Evolutionary conservation across 2,797 vertebrate genomes (phyloP).

Genomic region (Sebastes baramenuke): DNA sequence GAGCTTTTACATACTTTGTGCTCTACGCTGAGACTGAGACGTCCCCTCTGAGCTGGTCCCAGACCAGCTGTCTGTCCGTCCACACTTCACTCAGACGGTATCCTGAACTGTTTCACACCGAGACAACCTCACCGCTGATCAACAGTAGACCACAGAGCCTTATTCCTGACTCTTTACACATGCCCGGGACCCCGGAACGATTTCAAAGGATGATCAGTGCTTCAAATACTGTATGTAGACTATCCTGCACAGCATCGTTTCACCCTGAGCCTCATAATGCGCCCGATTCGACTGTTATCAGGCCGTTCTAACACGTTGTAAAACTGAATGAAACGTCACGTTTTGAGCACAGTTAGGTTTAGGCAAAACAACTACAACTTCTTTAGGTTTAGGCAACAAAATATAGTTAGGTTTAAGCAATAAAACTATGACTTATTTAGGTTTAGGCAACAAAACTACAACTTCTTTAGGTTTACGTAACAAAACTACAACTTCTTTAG

Average conservation of each 20-base stretch:
- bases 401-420: too few relatives aligned
- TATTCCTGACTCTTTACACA: neutral
- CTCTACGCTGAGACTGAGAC: neutral
- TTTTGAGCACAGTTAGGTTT: too few relatives aligned
- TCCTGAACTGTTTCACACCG: neutral
- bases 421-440: too few relatives aligned
- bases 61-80: neutral
- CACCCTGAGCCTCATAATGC: neutral
- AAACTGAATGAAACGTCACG: too few relatives aligned
- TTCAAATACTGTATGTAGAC: neutral
- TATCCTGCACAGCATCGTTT: neutral
- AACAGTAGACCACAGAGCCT: neutral
- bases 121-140: neutral
- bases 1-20: constrained; percentile 3
- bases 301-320: too few relatives aligned
- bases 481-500: too few relatives aligned
- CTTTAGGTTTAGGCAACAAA: too few relatives aligned
- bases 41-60: constrained; percentile 26
- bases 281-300: too few relatives aligned
- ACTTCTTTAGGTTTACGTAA: too few relatives aligned
- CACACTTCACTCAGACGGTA: neutral
- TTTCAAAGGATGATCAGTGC: neutral
- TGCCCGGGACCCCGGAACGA: neutral
- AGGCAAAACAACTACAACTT: rapidly evolving
- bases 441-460: too few relatives aligned